Evolutionary conservation across 2,113 vertebrate genomes (phyloP).

Genomic region (Alectura lathami): DNA sequence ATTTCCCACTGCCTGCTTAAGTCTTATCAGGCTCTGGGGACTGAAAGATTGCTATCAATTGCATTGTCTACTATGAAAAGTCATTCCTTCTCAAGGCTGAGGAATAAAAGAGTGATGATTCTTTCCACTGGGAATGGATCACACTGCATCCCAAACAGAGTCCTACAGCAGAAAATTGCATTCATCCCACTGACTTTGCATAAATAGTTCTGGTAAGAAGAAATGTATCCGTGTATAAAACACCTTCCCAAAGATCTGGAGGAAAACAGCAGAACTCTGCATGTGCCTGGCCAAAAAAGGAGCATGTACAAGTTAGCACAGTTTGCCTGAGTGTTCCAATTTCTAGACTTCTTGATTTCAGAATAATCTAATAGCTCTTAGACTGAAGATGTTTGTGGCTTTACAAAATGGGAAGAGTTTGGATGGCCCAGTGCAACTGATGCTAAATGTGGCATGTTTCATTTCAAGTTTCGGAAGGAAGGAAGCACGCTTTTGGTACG

Average conservation of each 20-base stretch:
- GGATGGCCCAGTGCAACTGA: neutral
- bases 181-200: neutral
- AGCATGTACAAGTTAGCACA: rapidly evolving
- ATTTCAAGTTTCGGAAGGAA: conserved; percentile 47
- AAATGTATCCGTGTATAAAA: neutral
- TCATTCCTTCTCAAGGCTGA: neutral
- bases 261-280: neutral
- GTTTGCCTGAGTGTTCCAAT: neutral
- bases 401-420: conserved; percentile 8
- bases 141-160: neutral
- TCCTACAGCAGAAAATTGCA: neutral
- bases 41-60: neutral
- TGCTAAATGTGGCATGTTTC: neutral
- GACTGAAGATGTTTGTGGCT: neutral
- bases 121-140: neutral
- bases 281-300: neutral
- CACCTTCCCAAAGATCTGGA: neutral
- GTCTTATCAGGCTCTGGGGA: neutral
- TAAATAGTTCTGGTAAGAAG: neutral
- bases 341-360: neutral
- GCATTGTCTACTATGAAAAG: neutral
- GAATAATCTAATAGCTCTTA: neutral
- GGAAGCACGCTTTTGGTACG: neutral
- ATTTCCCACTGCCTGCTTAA: neutral
- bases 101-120: neutral